Conservation (phyloP, 1,140 invertebrate species). For the Caenorhabditis elegans region DNA sequence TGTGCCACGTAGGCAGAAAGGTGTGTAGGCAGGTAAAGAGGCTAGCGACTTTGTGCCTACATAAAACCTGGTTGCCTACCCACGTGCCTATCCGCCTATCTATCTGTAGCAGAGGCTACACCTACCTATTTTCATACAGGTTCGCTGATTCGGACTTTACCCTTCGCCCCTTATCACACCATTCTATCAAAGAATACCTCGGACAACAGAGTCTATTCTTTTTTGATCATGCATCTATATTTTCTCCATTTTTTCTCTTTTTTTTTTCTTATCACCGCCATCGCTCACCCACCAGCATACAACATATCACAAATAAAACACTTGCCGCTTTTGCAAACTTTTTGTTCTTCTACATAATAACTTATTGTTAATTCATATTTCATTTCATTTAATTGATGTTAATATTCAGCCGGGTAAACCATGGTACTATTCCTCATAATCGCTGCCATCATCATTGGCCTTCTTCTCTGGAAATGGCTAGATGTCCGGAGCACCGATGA, state of each 20-base stretch:
- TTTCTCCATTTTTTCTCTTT: not conserved
- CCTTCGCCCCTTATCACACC: not conserved
- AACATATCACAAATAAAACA: not conserved
- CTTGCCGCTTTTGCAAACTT: no score
- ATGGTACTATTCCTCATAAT: conserved; percentile 42
- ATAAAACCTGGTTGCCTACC: no score
- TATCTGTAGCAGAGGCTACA: no score
- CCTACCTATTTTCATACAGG: no score
- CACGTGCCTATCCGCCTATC: no score
- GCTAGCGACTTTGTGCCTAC: no score
- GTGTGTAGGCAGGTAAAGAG: no score
- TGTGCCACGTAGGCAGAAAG: no score
- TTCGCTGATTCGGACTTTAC: not conserved
- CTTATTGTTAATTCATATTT: no score
- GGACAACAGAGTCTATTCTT: conserved; percentile 13
- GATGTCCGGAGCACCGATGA: conserved; percentile 47
- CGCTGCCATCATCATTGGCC: not conserved
- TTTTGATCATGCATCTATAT: conserved; percentile 6
- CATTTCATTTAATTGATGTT: no score
- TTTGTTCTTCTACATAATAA: no score
- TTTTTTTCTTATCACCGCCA: not conserved
- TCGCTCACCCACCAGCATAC: not conserved
- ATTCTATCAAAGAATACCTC: not conserved
- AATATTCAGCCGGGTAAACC: not conserved
- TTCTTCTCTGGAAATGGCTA: conserved; percentile 54